These are phyloP conservation scores for Trinorchestia longiramus DNA, from an alignment of 1,140 invertebrate species.

Conservation along the genomic window DNA sequence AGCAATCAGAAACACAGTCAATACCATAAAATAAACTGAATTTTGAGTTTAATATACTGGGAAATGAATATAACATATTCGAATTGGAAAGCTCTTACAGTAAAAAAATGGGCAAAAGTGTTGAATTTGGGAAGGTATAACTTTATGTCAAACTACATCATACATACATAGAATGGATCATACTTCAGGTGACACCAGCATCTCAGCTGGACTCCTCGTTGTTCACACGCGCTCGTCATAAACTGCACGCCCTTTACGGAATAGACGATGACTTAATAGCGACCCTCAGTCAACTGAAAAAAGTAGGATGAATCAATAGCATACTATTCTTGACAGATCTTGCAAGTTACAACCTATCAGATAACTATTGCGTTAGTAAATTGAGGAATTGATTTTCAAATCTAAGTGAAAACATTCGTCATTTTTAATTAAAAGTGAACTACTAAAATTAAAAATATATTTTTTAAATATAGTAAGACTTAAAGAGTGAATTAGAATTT, in stretches of 20 bases:
- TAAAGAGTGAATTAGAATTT: too few species aligned
- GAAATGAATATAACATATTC: neutral
- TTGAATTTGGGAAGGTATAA: neutral
- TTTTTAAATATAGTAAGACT: too few species aligned
- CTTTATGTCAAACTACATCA: neutral
- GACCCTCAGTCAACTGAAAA: neutral
- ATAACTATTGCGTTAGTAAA: neutral
- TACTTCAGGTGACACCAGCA: neutral
- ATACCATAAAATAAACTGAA: neutral
- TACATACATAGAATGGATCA: neutral
- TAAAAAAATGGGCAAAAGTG: neutral
- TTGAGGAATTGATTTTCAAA: neutral
- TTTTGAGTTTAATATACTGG: neutral
- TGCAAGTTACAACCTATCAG: neutral
- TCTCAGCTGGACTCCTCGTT: neutral
- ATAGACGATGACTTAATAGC: neutral
- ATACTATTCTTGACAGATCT: neutral
- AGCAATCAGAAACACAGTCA: neutral
- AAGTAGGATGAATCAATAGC: neutral
- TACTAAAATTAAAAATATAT: too few species aligned
- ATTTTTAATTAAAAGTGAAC: neutral
- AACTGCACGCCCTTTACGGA: neutral
- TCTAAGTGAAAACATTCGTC: neutral
- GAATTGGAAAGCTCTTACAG: neutral
- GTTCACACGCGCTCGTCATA: neutral